phyloP scores from a whole-genome alignment of 2,888 invertebrate species.

The Cremastinae sp. region DNA sequence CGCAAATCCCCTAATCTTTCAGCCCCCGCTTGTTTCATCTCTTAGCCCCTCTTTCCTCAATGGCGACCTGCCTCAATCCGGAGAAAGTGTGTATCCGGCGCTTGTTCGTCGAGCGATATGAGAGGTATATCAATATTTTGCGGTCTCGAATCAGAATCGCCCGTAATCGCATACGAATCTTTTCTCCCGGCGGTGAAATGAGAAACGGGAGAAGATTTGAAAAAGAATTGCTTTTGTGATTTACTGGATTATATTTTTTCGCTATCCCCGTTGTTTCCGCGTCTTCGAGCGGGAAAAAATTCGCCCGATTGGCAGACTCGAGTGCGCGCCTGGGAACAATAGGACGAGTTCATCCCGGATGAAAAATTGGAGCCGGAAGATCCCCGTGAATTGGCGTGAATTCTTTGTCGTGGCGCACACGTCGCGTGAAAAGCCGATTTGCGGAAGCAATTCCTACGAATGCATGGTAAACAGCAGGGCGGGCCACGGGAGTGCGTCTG shows the following conservation, averaged over 20 bases:
- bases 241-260: too few relatives aligned
- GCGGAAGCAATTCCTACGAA: conserved; percentile 29
- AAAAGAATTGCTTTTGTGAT: too few relatives aligned
- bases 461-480: conserved; percentile 29
- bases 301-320: not conserved
- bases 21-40: conserved; percentile 15
- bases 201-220: too few relatives aligned
- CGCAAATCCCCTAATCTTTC: conserved; percentile 28
- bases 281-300: too few relatives aligned
- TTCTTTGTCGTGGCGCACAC: conserved; percentile 4
- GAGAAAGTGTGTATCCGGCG: not conserved
- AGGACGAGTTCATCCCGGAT: not conserved
- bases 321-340: not conserved
- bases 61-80: conserved; percentile 1
- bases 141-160: too few relatives aligned
- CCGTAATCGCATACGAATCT: too few relatives aligned
- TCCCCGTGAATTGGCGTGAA: not conserved
- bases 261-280: too few relatives aligned
- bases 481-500: conserved; percentile 3
- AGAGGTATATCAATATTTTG: too few relatives aligned
- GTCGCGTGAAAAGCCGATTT: conserved; percentile 30
- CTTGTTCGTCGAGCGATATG: too few relatives aligned
- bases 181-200: too few relatives aligned
- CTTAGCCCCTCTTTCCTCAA: not conserved
- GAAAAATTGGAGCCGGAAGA: conserved; percentile 17